Evolutionary conservation across 2,888 invertebrate species (phyloP), one percentile per base, ranked within the genome.

Genomic region (Pediacus dermestoides): DNA sequence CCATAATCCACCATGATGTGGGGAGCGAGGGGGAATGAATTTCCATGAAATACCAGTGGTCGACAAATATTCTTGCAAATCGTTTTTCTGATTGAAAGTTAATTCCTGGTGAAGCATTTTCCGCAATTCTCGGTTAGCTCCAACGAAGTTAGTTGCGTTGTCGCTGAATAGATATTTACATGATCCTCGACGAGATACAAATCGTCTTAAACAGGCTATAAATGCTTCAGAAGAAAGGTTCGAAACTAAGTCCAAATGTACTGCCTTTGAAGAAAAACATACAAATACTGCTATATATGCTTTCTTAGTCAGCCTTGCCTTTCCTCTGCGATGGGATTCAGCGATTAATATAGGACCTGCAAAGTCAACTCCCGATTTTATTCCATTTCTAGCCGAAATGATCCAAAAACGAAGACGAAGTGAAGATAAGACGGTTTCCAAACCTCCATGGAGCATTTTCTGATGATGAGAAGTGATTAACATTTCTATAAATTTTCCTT

Each of bases 101-200:
- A n/a, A n/a, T n/a, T n/a, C n/a, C 7, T 22, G 3, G 10, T 27
- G 16, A 36, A 22, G 8, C 6, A 8, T 4, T n/a, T 31, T 6
- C 6, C 21, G 31, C 4, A 57, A 18, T 26, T 50, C 34, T 12
- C 34, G 31, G 2, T 25, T 32, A 3, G 52, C 46, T 3, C 50
- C 53, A 0, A 47, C 26, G 30, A 52, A 51, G 22, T 50, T 54
- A 2, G 50, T 48, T 4, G 48, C 57, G 23, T 52, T 50, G 16
- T 44, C 46, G 6, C 37, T 36, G 10, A 37, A 48, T 2, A 54
- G 34, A 12, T 41, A 28, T 2, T 16, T 22, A 30, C 34, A 39
- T 2, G 30, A n/a, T 8, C 40, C 35, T 4, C 40, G 18, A 21
- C 47, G 18, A 3, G 45, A 26, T 1, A 50, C 34, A 25, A 54